Percentiles rank a stretch among this genome's conserved stretches.
phyloP scores from a whole-genome alignment of 2,888 invertebrate species.

The Stramonita haemastoma region DNA sequence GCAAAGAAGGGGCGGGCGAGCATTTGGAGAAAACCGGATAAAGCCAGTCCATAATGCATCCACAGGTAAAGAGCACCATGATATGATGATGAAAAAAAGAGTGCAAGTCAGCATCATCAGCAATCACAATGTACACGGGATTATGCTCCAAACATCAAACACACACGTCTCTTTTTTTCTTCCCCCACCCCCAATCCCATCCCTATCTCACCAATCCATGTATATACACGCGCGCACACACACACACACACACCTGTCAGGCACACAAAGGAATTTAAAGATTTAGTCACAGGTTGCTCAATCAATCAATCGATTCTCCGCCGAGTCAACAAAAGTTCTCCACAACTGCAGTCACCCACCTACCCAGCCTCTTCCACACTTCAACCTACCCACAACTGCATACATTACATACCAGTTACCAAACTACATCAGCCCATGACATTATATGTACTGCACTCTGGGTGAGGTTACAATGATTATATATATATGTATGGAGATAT shows the following conservation, averaged over 20 bases:
- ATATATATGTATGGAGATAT: constrained; percentile 11
- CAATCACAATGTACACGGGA: constrained; percentile 5
- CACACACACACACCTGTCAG: not conserved
- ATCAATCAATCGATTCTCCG: not conserved
- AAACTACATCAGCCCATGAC: not conserved
- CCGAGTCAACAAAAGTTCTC: no score
- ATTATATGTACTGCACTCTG: not conserved
- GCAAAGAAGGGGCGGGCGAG: not conserved
- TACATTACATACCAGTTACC: not conserved
- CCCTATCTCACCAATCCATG: not conserved
- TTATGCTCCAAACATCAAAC: constrained; percentile 17
- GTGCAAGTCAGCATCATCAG: not conserved
- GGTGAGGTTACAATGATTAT: constrained; percentile 6
- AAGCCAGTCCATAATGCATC: constrained; percentile 28
- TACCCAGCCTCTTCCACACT: not conserved
- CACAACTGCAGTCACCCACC: not conserved
- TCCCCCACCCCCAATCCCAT: not conserved
- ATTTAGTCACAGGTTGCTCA: not conserved
- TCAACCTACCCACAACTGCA: not conserved
- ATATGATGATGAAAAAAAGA: constrained; percentile 29
- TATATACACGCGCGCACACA: no score
- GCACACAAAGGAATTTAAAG: not conserved
- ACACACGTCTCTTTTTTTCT: not conserved
- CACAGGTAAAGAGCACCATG: constrained; percentile 31
- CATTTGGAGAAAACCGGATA: not conserved